phyloP scores from a whole-genome alignment of 2,797 vertebrate genomes.

The Argya squamiceps region DNA sequence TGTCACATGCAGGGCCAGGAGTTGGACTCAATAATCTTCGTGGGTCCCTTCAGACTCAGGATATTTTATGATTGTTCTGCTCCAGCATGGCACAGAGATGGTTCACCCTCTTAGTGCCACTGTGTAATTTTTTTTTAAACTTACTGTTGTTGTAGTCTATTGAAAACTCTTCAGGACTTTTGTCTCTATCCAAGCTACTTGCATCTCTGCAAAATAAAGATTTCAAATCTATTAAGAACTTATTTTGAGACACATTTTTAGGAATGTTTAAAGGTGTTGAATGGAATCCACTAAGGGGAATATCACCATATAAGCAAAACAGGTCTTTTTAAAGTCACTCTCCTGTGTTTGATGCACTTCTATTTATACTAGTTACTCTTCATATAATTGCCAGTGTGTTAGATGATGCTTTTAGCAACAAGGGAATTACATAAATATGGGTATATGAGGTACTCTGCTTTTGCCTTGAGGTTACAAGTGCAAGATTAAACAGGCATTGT shows the following conservation, averaged over 20 bases:
- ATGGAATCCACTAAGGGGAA: background rate
- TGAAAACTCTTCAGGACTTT: background rate
- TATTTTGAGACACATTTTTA: background rate
- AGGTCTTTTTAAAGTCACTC: background rate
- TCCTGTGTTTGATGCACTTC: background rate
- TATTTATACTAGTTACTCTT: background rate
- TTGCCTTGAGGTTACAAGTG: background rate
- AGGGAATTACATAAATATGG: background rate
- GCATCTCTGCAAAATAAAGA: background rate
- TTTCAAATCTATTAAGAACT: background rate
- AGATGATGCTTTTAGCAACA: background rate
- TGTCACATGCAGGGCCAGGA: background rate
- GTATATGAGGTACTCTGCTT: background rate
- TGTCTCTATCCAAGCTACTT: background rate
- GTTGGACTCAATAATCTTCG: background rate
- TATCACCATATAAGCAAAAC: background rate
- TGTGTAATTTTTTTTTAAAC: background rate
- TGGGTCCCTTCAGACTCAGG: background rate
- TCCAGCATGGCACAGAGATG: background rate
- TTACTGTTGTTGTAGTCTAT: background rate
- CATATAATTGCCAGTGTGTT: background rate
- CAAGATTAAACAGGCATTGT: background rate
- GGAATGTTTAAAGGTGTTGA: background rate
- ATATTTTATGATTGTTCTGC: background rate
- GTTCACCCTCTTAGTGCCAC: background rate